Percentiles rank a stretch among this genome's conserved stretches.
Conservation (phyloP, 2,113 vertebrate genomes). For the Notarius lentiginosus region DNA sequence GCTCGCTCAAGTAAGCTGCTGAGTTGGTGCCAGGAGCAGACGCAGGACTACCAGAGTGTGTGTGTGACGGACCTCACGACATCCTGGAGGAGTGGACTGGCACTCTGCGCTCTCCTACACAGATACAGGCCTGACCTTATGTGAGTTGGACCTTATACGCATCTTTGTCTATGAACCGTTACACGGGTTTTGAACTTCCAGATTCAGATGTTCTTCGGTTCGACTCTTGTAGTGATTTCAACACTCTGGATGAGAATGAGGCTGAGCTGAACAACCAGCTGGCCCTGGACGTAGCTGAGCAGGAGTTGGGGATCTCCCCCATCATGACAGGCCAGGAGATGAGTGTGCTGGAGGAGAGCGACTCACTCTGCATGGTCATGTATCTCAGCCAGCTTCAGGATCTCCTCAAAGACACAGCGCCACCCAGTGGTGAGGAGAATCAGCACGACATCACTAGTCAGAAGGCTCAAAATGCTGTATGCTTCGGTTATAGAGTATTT, state of each 20-base stretch:
- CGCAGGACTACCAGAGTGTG: constrained; percentile 81
- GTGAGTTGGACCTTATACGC: constrained; percentile 69
- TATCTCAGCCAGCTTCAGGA: constrained; percentile 97
- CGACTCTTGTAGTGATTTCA: constrained; percentile 80
- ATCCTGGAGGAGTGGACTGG: constrained; percentile 93
- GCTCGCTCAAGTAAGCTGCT: constrained; percentile 86
- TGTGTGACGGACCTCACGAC: constrained; percentile 84
- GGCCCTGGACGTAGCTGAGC: constrained; percentile 85
- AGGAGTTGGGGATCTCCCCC: constrained; percentile 88
- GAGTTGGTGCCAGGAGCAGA: constrained; percentile 91
- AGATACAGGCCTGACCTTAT: constrained; percentile 88
- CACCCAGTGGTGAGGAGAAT: constrained; percentile 76
- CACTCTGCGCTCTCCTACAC: constrained; percentile 92
- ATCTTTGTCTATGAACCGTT: background rate
- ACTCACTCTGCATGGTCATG: constrained; percentile 94
- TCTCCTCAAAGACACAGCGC: constrained; percentile 82
- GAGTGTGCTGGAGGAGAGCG: constrained; percentile 82
- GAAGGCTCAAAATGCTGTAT: background rate
- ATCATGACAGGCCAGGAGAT: constrained; percentile 94
- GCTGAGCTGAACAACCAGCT: constrained; percentile 83
- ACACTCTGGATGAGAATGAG: constrained; percentile 77
- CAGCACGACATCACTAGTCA: background rate
- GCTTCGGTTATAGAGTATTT: background rate
- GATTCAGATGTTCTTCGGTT: constrained; percentile 8
- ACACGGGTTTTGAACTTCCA: background rate